phyloP scores from a whole-genome alignment of 2,797 vertebrate genomes.

The Poecile montanus region DNA sequence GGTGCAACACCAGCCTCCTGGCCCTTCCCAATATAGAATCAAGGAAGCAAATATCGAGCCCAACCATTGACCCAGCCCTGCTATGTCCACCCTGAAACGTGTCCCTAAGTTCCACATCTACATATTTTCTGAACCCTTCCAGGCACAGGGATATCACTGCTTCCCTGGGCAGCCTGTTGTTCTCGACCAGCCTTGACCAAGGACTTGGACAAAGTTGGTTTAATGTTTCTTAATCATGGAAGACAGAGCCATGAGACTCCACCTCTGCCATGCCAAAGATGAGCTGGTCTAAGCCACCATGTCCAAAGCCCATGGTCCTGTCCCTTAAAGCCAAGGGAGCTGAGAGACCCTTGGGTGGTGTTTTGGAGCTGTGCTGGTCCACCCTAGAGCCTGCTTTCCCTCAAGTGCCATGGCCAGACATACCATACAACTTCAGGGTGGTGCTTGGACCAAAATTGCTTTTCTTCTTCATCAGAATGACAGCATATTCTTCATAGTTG shows the following conservation, averaged over 20 bases:
- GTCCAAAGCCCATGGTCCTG: not conserved
- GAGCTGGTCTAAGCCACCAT: not conserved
- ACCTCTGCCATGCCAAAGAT: not conserved
- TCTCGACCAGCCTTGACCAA: not conserved
- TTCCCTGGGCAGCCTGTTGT: not conserved
- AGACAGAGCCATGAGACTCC: not conserved
- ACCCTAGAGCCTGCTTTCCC: not conserved
- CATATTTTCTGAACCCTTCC: not conserved
- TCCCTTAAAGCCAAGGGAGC: not conserved
- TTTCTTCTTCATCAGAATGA: slow-evolving; percentile 81
- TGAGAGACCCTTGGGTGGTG: not conserved
- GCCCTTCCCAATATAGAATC: not conserved
- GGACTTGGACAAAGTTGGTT: not conserved
- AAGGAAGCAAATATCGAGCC: not conserved
- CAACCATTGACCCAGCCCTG: not conserved
- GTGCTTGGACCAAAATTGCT: slow-evolving; percentile 70
- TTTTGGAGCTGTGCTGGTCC: not conserved
- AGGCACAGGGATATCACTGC: not conserved
- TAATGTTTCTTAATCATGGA: not conserved
- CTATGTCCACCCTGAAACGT: not conserved
- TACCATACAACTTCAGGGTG: slow-evolving; percentile 87
- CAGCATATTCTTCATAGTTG: slow-evolving; percentile 89
- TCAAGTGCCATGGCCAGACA: not conserved
- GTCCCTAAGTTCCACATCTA: not conserved
- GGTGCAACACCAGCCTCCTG: not conserved